Evolutionary conservation across 2,888 invertebrate species (phyloP).

Genomic region (Ennomos fuscantarius): DNA sequence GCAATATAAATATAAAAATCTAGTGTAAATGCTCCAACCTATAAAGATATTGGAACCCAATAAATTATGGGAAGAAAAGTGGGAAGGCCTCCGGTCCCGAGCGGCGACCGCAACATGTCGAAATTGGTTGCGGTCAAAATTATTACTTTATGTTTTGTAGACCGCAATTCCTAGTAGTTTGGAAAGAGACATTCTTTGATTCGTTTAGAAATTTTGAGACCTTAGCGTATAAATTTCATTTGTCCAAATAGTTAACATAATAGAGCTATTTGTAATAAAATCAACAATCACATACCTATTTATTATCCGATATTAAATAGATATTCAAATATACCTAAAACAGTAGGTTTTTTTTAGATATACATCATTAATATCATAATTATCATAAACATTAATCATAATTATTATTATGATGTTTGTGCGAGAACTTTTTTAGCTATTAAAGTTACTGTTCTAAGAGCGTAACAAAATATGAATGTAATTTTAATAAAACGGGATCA

Average conservation of each 20-base stretch:
- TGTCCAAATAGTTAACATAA: too few relatives aligned
- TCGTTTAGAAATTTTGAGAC: too few relatives aligned
- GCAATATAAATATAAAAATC: background rate
- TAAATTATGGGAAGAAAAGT: constrained; percentile 39
- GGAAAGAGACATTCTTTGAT: background rate
- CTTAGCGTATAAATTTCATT: too few relatives aligned
- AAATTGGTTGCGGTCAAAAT: constrained; percentile 31
- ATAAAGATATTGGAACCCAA: constrained; percentile 37
- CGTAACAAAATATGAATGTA: constrained; percentile 1
- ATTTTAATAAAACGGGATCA: constrained; percentile 8
- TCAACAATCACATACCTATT: too few relatives aligned
- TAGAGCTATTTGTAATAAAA: too few relatives aligned
- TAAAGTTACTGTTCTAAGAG: background rate
- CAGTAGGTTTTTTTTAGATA: too few relatives aligned
- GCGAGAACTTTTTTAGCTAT: too few relatives aligned
- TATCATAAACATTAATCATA: too few relatives aligned
- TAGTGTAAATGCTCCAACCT: constrained; percentile 28
- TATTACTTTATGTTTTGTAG: constrained; percentile 27
- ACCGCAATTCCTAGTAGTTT: constrained; percentile 14
- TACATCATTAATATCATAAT: too few relatives aligned
- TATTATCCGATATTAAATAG: too few relatives aligned
- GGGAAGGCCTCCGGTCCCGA: constrained; percentile 22
- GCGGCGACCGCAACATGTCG: constrained; percentile 30
- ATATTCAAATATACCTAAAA: too few relatives aligned
- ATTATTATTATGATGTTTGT: too few relatives aligned